Conservation (phyloP, 2,113 vertebrate genomes). For the Mungos mungo region DNA sequence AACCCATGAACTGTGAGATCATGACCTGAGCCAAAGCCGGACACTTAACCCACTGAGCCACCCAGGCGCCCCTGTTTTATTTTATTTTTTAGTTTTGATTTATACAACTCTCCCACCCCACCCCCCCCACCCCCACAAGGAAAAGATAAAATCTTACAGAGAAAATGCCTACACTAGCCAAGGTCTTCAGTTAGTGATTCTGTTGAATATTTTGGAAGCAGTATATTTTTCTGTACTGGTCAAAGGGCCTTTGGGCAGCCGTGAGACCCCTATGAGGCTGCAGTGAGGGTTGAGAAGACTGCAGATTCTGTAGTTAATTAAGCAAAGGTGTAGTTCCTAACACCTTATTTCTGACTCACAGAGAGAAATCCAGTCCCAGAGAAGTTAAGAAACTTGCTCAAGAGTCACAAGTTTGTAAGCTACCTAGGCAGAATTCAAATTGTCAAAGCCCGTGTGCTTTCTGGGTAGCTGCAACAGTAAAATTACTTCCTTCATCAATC, state of each 20-base stretch:
- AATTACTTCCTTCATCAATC: not conserved
- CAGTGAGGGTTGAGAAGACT: not conserved
- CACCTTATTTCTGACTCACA: not conserved
- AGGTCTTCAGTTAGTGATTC: not conserved
- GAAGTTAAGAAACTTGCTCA: not conserved
- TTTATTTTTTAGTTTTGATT: not conserved
- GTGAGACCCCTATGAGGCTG: not conserved
- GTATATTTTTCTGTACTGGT: not conserved
- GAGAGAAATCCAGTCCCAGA: not conserved
- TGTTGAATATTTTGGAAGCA: not conserved
- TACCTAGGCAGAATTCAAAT: not conserved
- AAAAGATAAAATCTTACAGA: conserved; percentile 21
- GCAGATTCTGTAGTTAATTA: not conserved
- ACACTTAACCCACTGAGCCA: too few relatives aligned
- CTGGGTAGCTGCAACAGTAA: not conserved
- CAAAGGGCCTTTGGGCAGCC: not conserved
- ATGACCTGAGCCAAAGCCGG: too few relatives aligned
- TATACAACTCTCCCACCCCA: not conserved
- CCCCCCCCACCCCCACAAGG: not conserved
- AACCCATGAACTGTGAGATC: too few relatives aligned
- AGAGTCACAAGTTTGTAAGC: not conserved
- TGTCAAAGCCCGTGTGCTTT: not conserved
- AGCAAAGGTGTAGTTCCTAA: not conserved
- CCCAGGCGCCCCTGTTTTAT: too few relatives aligned
- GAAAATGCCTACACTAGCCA: conserved; percentile 27